Conservation (phyloP, 2,113 vertebrate genomes). For the Ivindomyrus marchei region DNA sequence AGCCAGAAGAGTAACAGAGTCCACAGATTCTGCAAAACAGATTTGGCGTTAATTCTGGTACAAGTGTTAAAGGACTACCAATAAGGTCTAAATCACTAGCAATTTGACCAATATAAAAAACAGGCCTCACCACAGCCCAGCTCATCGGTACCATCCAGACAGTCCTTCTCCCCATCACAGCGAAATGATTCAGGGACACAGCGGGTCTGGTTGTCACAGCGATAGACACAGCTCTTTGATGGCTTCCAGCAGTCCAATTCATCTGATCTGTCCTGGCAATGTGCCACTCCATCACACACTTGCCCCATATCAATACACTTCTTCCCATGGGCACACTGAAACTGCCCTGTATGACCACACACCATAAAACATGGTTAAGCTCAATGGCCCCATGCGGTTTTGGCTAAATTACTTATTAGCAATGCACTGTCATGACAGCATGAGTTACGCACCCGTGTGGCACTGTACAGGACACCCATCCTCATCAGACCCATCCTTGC, state of each 20-base stretch:
- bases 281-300: slow-evolving; percentile 59
- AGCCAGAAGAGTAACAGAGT: neutral
- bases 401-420: no score
- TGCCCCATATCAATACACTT: no score
- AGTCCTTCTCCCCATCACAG: slow-evolving; percentile 78
- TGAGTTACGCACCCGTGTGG: slow-evolving; percentile 40
- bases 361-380: slow-evolving; percentile 28
- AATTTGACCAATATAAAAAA: neutral
- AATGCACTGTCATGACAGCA: no score
- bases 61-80: neutral
- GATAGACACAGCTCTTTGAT: slow-evolving; percentile 62
- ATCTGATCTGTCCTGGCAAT: slow-evolving; percentile 74
- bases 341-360: no score
- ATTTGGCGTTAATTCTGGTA: neutral
- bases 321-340: no score
- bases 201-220: slow-evolving; percentile 57
- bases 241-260: slow-evolving; percentile 58
- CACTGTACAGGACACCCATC: slow-evolving; percentile 34
- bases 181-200: slow-evolving; percentile 73
- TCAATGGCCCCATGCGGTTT: no score
- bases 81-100: neutral
- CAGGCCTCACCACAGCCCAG: slow-evolving; percentile 44
- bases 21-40: neutral
- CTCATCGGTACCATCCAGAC: slow-evolving; percentile 69
- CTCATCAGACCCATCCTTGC: slow-evolving; percentile 60